Base-by-base conservation (phyloP, 2,113 vertebrate genomes). In the Stegastes partitus region DNA sequence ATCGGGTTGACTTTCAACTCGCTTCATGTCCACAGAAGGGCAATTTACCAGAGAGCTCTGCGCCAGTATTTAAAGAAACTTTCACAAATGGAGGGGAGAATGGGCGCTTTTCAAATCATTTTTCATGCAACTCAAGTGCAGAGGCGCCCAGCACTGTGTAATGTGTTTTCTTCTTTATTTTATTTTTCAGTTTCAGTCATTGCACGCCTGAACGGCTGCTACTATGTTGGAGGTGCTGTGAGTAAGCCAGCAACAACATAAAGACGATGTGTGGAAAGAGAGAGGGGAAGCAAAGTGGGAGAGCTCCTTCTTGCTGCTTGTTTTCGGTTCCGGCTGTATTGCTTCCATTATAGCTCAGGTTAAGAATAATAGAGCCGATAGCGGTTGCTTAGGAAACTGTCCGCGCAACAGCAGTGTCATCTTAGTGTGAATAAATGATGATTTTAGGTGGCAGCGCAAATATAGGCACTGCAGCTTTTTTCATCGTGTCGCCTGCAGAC, bases 1-100 rank as follows among this genome's bases (percentile, higher is more conserved):
- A 93, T 91, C 74, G 14, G 68, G 79, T 78, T 89, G 88, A 90
- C 89, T 93, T 93, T 90, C 91, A 91, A 75, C 87, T 87, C 85
- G 75, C 86, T 82, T 88, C 66, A 68, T 89, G 88, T 87, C 89
- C 83, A 83, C 83, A 87, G 80, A 88, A 82, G 81, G 87, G 78
- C 84, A 82, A 82, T 81, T 89, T 87, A 65, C 89, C 84, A 81
- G 80, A 86, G 82, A 84, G 86, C 88, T 82, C 51, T 73, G 81
- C 62, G 15, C 65, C 75, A 85, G 69, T 86, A 82, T 87, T 89
- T 88, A 82, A 79, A 85, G 83, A 82, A 92, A 93, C 70, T 86
- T 85, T 74, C 77, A 74, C 63, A 83, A 80, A 85, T 31, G 23
- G 31, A 72, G 37, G 37, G 28, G 55, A 79, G 85, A 85, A 71